Percentiles rank a stretch among this genome's conserved stretches.
phyloP scores from a whole-genome alignment of 2,113 vertebrate species.

The Eolophus roseicapilla region DNA sequence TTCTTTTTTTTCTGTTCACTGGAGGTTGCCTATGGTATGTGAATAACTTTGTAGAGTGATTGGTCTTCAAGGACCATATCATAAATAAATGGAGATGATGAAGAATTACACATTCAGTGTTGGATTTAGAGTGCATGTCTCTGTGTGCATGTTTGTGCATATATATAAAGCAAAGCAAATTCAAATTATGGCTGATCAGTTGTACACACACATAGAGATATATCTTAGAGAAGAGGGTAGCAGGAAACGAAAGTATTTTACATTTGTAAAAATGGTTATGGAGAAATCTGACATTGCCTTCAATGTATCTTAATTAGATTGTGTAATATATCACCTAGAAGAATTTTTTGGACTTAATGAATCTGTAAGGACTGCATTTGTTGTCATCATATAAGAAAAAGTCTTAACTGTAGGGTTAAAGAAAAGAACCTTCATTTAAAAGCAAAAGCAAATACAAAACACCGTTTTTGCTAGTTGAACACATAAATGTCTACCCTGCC shows the following conservation, averaged over 20 bases:
- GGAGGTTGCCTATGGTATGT: background rate
- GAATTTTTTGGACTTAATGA: constrained; percentile 40
- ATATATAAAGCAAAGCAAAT: background rate
- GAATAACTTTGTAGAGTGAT: background rate
- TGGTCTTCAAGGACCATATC: background rate
- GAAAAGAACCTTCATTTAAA: background rate
- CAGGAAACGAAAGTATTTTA: background rate
- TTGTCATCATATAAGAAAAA: constrained; percentile 14
- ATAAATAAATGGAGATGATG: background rate
- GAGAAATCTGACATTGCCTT: background rate
- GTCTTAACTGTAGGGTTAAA: background rate
- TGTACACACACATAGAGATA: background rate
- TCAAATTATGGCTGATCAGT: background rate
- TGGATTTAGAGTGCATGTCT: background rate
- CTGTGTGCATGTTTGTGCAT: background rate
- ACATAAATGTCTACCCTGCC: constrained; percentile 30
- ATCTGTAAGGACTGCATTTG: constrained; percentile 13
- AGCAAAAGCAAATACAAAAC: constrained; percentile 21
- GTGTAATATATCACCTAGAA: constrained; percentile 13
- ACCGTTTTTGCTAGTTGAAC: constrained; percentile 14
- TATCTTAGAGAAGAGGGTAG: background rate
- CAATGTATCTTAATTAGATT: constrained; percentile 29
- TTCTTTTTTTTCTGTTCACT: background rate
- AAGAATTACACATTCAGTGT: background rate
- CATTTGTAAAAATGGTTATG: background rate